A percentile compares a stretch with the other conserved stretches of the same genome.
These are phyloP conservation scores for Spicauda simplicius DNA, from an alignment of 2,888 invertebrate species.

Conservation along the genomic window DNA sequence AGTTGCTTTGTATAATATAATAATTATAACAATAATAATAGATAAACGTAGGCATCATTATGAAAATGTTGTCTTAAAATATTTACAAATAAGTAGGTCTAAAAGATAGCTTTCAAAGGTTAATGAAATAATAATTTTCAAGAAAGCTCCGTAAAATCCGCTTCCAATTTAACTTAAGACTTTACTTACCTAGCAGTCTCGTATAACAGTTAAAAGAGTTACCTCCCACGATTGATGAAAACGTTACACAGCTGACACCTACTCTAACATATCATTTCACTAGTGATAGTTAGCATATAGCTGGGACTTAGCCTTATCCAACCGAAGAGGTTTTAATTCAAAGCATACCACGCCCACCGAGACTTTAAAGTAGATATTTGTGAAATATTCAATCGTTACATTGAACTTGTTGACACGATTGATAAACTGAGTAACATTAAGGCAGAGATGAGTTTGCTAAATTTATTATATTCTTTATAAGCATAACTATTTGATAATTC, in stretches of 20 bases:
- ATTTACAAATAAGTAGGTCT: neutral
- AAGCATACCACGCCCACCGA: too few relatives aligned
- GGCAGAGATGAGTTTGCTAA: neutral
- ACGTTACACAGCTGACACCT: too few relatives aligned
- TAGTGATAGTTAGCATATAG: too few relatives aligned
- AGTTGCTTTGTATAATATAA: too few relatives aligned
- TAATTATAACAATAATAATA: too few relatives aligned
- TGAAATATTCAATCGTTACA: too few relatives aligned
- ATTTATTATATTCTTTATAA: neutral
- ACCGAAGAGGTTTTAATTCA: too few relatives aligned
- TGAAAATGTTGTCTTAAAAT: neutral
- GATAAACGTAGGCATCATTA: neutral
- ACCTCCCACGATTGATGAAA: too few relatives aligned
- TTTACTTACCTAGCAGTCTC: slow-evolving; percentile 1
- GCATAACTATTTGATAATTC: neutral
- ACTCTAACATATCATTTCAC: too few relatives aligned
- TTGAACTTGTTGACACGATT: neutral
- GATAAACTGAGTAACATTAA: neutral
- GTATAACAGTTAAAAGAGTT: too few relatives aligned
- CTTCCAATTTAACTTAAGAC: slow-evolving; percentile 21
- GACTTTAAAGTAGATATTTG: too few relatives aligned
- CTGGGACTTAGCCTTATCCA: too few relatives aligned
- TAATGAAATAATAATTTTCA: slow-evolving; percentile 10
- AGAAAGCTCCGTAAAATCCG: slow-evolving; percentile 7
- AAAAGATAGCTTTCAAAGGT: slow-evolving; percentile 2